Base-by-base conservation (phyloP, 2,888 invertebrate genomes). In the Lottia scabra region DNA sequence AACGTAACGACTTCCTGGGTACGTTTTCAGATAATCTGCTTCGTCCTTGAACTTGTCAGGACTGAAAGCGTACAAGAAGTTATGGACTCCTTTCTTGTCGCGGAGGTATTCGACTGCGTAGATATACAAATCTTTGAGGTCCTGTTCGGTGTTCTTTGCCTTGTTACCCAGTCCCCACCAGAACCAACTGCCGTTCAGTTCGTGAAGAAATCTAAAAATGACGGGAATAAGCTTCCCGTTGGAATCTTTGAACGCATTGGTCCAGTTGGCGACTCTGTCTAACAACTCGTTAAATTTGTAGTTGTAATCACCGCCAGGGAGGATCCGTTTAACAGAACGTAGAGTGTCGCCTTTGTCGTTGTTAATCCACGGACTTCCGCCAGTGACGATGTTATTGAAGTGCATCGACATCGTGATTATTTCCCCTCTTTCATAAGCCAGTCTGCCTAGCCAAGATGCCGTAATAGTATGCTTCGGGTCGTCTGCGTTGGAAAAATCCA, bases 181-280 rank as follows among this genome's bases (percentile, higher is more conserved):
- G 68, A 80, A 78, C 80, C 77, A 78, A 23, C 64, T 65, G 1
- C 80, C 80, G 48, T 78, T 76, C 73, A 77, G 75, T 67, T 80
- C 80, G 62, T 80, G 78, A 43, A 74, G 73, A 2, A 75, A 75
- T 30, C 78, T 67, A 65, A 73, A 78, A 15, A 80, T 68, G n/a
- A 77, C 75, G 0, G 78, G 74, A 27, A 76, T 74, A 27, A 43
- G 72, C 4, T 73, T 68, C 1, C 77, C 76, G 26, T 71, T 63
- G 8, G 72, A 70, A 48, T 76, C 73, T 44, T 62, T 72, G 5
- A 79, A 68, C 26, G 30, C 63, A 27, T 71, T 66, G 15, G 75
- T 48, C 70, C 71, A 75, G 19, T 75, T 64, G 12, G 74, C 76
- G 3, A 71, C 71, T 23, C 43, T 65, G 64, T 75, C 73, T 19